Evolutionary conservation across 2,888 invertebrate species (phyloP).

Genomic region (Sinodicranocentrus sp.): DNA sequence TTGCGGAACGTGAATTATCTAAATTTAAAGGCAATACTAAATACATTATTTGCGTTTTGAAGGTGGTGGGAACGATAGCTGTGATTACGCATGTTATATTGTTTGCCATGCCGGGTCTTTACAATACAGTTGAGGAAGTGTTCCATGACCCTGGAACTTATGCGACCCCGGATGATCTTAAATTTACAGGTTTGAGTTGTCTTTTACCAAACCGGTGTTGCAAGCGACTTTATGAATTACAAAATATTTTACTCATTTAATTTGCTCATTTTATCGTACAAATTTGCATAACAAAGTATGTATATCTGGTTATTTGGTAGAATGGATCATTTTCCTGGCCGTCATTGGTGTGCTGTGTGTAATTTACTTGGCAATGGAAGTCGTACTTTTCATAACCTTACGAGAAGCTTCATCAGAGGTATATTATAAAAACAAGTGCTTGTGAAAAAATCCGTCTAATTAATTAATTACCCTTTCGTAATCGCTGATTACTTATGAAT

Average conservation of each 20-base stretch:
- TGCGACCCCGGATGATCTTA: constrained; percentile 62
- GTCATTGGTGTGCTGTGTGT: constrained; percentile 59
- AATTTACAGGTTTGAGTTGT: constrained; percentile 61
- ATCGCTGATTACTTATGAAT: neutral
- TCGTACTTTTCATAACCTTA: constrained; percentile 69
- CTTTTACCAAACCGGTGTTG: neutral
- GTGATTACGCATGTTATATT: constrained; percentile 59
- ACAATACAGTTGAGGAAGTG: constrained; percentile 69
- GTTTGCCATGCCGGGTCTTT: constrained; percentile 69
- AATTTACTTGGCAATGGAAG: constrained; percentile 71
- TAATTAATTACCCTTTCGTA: constrained; percentile 3
- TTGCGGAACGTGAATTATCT: neutral
- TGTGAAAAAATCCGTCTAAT: constrained; percentile 5
- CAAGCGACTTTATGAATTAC: no score
- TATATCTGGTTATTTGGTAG: constrained; percentile 34
- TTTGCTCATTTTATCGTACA: neutral
- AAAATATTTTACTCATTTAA: neutral
- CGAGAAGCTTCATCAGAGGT: constrained; percentile 70
- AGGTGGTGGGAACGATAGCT: constrained; percentile 68
- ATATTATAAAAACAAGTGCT: constrained; percentile 30
- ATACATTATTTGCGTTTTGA: constrained; percentile 2
- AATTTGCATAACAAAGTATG: neutral
- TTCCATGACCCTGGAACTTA: constrained; percentile 63
- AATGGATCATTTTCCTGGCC: constrained; percentile 69
- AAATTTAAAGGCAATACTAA: neutral